phyloP scores from a whole-genome alignment of 2,888 invertebrate species.

The Amiota minor region DNA sequence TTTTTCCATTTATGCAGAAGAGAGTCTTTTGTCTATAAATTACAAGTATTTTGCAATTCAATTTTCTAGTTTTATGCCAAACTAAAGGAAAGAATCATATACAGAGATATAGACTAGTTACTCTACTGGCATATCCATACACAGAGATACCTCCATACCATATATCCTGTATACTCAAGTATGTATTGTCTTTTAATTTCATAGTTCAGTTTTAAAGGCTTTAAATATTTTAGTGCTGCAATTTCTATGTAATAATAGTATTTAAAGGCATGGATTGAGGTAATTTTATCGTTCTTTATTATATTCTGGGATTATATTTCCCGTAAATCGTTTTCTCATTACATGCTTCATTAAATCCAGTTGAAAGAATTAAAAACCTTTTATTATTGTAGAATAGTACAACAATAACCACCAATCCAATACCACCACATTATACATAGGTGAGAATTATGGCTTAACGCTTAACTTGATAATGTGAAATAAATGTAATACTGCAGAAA shows the following conservation, averaged over 20 bases:
- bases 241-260: not conserved
- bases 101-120: not conserved
- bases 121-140: no score
- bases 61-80: constrained; percentile 17
- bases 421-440: not conserved
- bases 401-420: no score
- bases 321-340: constrained; percentile 31
- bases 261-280: constrained; percentile 25
- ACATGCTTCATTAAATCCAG: constrained; percentile 30
- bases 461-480: not conserved
- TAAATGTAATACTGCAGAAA: no score
- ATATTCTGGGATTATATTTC: not conserved
- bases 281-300: no score
- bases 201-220: no score
- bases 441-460: constrained; percentile 21
- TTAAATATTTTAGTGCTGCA: not conserved
- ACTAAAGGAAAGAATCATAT: not conserved
- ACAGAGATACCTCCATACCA: no score
- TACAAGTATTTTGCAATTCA: constrained; percentile 27
- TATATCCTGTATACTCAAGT: no score
- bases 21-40: constrained; percentile 14
- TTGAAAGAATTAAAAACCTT: not conserved
- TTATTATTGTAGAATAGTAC: not conserved
- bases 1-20: not conserved
- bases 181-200: no score